Evolutionary conservation across 2,888 invertebrate species (phyloP).

Genomic region (Oasisia sp.): DNA sequence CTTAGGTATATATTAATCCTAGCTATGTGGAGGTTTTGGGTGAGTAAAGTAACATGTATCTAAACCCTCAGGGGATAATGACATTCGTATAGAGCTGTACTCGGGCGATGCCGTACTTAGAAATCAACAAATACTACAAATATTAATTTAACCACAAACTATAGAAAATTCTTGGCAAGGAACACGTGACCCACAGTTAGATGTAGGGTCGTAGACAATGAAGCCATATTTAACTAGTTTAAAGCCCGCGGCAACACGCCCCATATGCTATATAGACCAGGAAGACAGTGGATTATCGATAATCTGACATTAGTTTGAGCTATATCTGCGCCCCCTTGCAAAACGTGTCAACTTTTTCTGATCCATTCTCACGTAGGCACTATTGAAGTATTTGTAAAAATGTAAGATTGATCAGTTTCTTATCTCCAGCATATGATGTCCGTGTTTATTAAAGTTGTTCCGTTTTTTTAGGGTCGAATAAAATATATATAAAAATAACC

Average conservation of each 20-base stretch:
- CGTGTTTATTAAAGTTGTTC: no score
- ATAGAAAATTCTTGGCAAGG: no score
- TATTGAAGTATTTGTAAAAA: background rate
- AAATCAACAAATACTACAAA: background rate
- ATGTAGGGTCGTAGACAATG: background rate
- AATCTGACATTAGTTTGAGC: background rate
- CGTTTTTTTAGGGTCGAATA: background rate
- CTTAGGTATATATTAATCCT: background rate
- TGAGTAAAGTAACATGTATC: background rate
- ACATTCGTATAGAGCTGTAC: background rate
- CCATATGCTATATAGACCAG: background rate
- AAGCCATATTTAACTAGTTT: background rate
- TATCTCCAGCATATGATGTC: no score
- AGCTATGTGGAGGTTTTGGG: no score
- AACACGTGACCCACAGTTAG: background rate
- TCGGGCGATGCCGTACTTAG: background rate
- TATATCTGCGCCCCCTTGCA: background rate
- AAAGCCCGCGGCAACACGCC: background rate
- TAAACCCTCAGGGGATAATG: background rate
- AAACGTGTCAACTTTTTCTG: background rate
- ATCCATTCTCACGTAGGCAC: background rate
- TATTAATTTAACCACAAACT: background rate
- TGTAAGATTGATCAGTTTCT: no score
- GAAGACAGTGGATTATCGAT: background rate
- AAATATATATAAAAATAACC: background rate